Evolutionary conservation across 1,140 invertebrate genomes (phyloP).

Genomic region (Listronotus bonariensis): DNA sequence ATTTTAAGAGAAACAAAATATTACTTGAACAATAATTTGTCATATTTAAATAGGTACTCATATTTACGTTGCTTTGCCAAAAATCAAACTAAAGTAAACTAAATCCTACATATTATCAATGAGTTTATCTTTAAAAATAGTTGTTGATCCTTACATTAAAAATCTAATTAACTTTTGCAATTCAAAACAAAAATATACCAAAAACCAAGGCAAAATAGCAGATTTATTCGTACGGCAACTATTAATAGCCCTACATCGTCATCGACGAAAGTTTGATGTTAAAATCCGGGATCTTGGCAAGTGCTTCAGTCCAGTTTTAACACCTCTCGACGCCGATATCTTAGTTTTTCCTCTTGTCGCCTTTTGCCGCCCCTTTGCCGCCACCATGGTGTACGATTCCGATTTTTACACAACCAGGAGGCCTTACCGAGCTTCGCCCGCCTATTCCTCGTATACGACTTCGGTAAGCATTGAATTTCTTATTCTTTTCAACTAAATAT

Average conservation of each 20-base stretch:
- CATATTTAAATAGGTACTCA: no score
- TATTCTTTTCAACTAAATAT: not conserved
- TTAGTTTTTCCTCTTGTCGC: constrained; percentile 25
- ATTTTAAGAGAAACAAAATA: no score
- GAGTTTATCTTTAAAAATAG: not conserved
- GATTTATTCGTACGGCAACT: constrained; percentile 26
- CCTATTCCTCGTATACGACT: constrained; percentile 73
- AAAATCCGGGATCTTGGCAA: constrained; percentile 40
- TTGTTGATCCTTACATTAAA: not conserved
- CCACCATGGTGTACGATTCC: constrained; percentile 86
- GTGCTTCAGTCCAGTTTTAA: constrained; percentile 47
- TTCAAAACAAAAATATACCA: constrained; percentile 2
- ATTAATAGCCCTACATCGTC: constrained; percentile 27
- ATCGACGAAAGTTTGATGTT: constrained; percentile 39
- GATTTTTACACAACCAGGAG: constrained; percentile 86
- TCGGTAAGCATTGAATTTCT: constrained; percentile 68
- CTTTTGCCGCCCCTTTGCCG: constrained; percentile 36
- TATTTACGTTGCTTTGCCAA: no score
- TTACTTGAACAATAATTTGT: no score
- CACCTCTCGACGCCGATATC: constrained; percentile 48
- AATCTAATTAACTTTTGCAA: not conserved
- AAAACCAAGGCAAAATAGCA: constrained; percentile 22
- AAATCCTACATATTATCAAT: not conserved
- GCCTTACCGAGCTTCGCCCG: constrained; percentile 71
- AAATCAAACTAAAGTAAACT: no score